Conservation (phyloP, 2,797 vertebrate species). For the Sparidentex hasta region DNA sequence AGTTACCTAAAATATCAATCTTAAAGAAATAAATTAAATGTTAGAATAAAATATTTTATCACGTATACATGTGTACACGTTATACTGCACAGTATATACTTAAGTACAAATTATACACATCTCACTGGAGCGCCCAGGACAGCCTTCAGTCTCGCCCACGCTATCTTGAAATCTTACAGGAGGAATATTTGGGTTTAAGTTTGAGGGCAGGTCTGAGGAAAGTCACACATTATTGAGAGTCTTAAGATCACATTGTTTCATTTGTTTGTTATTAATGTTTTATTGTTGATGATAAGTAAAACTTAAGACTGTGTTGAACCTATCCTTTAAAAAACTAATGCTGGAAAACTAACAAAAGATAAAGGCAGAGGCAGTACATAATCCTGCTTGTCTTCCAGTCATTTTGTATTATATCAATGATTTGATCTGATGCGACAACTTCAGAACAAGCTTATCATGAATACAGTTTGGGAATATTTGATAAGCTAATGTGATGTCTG, state of each 20-base stretch:
- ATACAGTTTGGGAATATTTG: neutral
- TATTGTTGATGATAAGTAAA: too few relatives aligned
- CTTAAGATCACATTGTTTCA: neutral
- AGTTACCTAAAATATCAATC: too few relatives aligned
- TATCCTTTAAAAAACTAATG: neutral
- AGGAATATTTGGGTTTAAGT: neutral
- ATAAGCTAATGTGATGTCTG: slow-evolving; percentile 3
- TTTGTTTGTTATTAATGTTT: too few relatives aligned
- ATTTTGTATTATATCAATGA: neutral
- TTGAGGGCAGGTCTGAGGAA: neutral
- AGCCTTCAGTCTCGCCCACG: too few relatives aligned
- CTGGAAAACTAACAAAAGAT: neutral
- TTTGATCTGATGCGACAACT: slow-evolving; percentile 32
- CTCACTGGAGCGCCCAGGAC: too few relatives aligned
- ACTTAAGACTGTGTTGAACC: neutral
- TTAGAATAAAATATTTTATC: too few relatives aligned
- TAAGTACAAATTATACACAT: too few relatives aligned
- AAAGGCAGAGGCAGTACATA: neutral
- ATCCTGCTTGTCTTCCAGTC: neutral
- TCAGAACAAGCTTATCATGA: slow-evolving; percentile 34
- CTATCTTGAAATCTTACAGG: too few relatives aligned
- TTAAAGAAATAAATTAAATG: too few relatives aligned
- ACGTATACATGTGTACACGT: too few relatives aligned
- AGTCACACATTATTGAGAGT: neutral
- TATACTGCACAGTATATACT: too few relatives aligned